Base-by-base conservation (phyloP, 2,797 vertebrate genomes). In the Liparis tanakae region DNA sequence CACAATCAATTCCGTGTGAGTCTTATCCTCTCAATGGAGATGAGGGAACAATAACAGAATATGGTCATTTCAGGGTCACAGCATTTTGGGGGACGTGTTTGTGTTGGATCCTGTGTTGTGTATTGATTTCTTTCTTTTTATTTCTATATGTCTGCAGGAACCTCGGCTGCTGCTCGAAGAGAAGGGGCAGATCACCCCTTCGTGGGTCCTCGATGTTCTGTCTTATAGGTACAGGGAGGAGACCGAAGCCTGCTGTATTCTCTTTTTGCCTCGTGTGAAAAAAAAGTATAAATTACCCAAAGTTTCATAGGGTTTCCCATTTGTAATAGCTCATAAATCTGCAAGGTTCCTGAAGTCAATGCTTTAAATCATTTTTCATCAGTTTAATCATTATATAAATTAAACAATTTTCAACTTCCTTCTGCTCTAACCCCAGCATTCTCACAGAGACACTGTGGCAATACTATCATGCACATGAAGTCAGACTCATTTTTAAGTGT, bases 31-130 rank as follows among this genome's bases (percentile, higher is more conserved):
- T 88, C 81, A 77, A 67, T 82, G 80, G 81, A 89, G 85, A 91
- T 83, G 85, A 90, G 87, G 71, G 70, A 76, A 89, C 89, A 90
- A 89, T 88, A 86, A 79, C 73, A 71, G 79, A 86, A 88, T 87
- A 79, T 87, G 84, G 83, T 86, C 83, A 84, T 84, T 87, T 82
- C 84, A 91, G 88, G 87, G 87, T 90, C 85, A 88, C 73, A 54
- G 76, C 73, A 86, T 85, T 77, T 83, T 75, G 37, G 51, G 64
- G 76, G 65, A 74, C 61, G 71, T 81, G 80, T 78, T 84, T 87
- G 72, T 70, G 82, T 74, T 80, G 60, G 69, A 80, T 84, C 61
- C 76, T 71, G 64, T 81, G 78, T 75, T 75, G 74, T 37, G n/a
- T 72, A 90, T 92, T 77, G 88, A 92, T 93, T 30, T 2, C 2